Base-by-base conservation (phyloP, 2,113 vertebrate genomes). In the Aphelocoma coerulescens region DNA sequence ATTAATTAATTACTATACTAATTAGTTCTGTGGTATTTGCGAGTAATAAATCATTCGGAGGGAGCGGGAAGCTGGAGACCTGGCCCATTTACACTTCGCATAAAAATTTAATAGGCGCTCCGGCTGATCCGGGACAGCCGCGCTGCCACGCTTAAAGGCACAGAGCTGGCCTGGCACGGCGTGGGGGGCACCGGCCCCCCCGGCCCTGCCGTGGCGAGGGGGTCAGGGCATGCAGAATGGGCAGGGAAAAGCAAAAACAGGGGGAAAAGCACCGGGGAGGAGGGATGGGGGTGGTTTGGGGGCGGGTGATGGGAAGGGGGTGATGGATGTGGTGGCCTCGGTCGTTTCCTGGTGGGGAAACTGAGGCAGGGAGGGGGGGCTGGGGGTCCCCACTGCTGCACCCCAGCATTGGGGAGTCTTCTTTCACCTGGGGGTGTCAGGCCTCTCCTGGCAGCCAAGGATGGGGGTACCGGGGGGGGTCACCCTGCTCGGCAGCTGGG, bases 1-100 rank as follows among this genome's bases (percentile, higher is more conserved):
- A 99, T 99, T 99, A 99, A 99, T 99, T 99, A 99, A 99, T 99
- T 99, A 99, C 99, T 99, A 99, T 99, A 99, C 99, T 99, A 99
- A 99, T 99, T 99, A 99, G 99, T 99, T 99, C 99, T 99, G 99
- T 99, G 99, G 99, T 99, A 99, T 99, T 99, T 99, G 98, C 98
- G 98, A 98, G 99, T 98, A 98, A 99, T 99, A 99, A 99, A 99
- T 99, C 99, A 99, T 99, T 98, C 98, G 98, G 98, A 98, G 99
- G 98, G 98, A 98, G 98, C 97, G 98, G 98, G 98, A 98, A 98
- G 98, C 98, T 96, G 98, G 98, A 98, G 98, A 98, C 97, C 98
- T 98, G 98, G 98, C 98, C 98, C 98, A 98, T 98, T 98, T 98
- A 98, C 98, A 98, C 98, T 98, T 97, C 98, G 98, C 98, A 98